Evolutionary conservation across 2,888 invertebrate species (phyloP).

Genomic region (Keiferia lycopersicella): DNA sequence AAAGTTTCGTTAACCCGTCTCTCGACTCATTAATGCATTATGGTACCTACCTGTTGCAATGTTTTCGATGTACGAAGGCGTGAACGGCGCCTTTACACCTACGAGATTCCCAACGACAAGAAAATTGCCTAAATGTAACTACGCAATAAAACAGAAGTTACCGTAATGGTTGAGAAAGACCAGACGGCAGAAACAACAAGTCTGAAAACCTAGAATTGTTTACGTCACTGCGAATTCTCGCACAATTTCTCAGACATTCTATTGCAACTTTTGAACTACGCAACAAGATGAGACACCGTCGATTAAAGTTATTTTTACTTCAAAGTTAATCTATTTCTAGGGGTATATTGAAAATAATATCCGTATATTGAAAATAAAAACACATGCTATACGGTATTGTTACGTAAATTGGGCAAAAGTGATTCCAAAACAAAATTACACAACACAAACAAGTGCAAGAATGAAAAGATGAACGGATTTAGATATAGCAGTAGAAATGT

Average conservation of each 20-base stretch:
- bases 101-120: conserved; percentile 19
- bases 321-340: background rate
- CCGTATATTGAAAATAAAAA: no score
- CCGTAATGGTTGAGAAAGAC: conserved; percentile 6
- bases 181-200: background rate
- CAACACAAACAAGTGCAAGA: background rate
- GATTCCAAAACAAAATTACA: no score
- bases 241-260: background rate
- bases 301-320: background rate
- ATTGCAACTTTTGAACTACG: background rate
- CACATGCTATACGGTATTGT: no score
- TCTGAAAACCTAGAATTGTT: background rate
- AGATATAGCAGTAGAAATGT: conserved; percentile 33
- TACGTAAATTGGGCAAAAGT: no score
- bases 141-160: background rate
- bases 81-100: conserved; percentile 43
- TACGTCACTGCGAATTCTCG: background rate
- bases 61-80: conserved; percentile 41
- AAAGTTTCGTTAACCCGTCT: background rate
- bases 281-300: background rate
- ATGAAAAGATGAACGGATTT: conserved; percentile 20
- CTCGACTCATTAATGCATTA: background rate
- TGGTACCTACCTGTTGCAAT: conserved; percentile 36
- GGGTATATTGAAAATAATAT: background rate
- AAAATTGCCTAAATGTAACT: conserved; percentile 2